These are phyloP conservation scores for Mustelus asterias DNA, from an alignment of 2,113 vertebrate genomes.

Conservation along the genomic window DNA sequence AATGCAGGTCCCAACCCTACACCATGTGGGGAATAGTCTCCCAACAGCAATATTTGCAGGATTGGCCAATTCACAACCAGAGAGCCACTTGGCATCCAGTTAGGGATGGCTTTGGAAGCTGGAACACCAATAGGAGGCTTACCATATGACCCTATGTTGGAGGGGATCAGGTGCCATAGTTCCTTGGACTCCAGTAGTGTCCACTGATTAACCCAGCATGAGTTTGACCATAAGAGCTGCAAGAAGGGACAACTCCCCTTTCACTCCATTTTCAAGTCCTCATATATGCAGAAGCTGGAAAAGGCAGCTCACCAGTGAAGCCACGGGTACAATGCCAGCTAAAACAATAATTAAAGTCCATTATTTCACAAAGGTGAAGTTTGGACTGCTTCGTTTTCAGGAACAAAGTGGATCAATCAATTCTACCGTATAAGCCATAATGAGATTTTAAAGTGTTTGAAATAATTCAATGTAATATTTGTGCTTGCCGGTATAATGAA, in stretches of 20 bases:
- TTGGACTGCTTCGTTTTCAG: background rate
- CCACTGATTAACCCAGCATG: background rate
- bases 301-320: background rate
- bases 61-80: too few relatives aligned
- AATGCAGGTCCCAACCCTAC: too few relatives aligned
- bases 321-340: background rate
- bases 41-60: too few relatives aligned
- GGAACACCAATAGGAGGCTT: too few relatives aligned
- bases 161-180: background rate
- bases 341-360: background rate
- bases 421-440: background rate
- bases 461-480: conserved; percentile 3
- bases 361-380: background rate
- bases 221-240: background rate
- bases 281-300: background rate
- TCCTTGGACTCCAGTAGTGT: background rate
- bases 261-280: background rate
- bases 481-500: background rate
- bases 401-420: background rate
- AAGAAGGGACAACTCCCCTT: background rate
- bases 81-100: too few relatives aligned
- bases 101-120: too few relatives aligned
- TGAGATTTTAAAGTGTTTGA: background rate
- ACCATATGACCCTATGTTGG: background rate
- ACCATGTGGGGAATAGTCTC: too few relatives aligned